Conservation (phyloP, 2,797 vertebrate genomes). For the Hypotaenidia okinawae region DNA sequence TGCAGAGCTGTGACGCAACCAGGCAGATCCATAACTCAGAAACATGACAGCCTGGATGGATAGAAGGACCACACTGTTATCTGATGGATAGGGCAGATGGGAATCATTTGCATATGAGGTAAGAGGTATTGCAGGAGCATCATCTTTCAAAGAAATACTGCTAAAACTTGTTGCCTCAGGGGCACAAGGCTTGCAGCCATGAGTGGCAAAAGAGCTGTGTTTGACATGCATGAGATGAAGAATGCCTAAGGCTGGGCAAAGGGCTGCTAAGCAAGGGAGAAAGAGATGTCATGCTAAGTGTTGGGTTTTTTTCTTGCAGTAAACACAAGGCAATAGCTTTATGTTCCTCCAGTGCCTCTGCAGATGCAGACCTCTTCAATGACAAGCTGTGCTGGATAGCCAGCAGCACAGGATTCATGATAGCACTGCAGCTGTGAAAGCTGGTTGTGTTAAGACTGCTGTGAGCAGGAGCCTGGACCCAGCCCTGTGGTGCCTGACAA, state of each 20-base stretch:
- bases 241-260: background rate
- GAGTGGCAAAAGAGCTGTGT: background rate
- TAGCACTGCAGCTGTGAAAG: accelerated
- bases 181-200: background rate
- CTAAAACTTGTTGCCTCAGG: background rate
- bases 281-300: background rate
- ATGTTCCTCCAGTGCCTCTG: background rate
- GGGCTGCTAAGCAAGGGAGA: background rate
- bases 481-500: background rate
- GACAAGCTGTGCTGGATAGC: background rate
- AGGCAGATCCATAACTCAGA: background rate
- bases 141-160: background rate
- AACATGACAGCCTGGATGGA: background rate
- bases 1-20: background rate
- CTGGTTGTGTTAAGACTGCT: background rate
- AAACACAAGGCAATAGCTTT: background rate
- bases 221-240: background rate
- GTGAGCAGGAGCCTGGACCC: background rate
- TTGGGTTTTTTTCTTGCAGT: background rate
- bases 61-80: background rate
- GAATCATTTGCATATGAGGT: background rate
- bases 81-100: background rate
- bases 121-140: background rate
- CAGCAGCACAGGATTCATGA: background rate
- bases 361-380: background rate